phyloP scores from a whole-genome alignment of 1,140 invertebrate genomes.

The Lasaia peninsularis region DNA sequence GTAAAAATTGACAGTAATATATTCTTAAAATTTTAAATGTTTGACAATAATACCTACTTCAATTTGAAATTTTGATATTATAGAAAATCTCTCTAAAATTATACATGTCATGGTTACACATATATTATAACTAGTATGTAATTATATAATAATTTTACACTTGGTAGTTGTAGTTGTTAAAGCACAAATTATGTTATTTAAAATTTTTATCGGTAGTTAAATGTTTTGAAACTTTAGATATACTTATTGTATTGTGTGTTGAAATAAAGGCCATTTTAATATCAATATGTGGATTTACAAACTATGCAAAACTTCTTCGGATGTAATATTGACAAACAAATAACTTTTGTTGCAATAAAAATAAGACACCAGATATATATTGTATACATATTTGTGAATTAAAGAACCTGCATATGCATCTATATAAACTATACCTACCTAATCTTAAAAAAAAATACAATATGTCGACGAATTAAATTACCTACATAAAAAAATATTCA shows the following conservation, averaged over 20 bases:
- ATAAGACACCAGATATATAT: too few relatives aligned
- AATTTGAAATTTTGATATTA: not conserved
- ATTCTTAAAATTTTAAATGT: not conserved
- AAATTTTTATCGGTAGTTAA: slow-evolving; percentile 62
- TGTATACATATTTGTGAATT: too few relatives aligned
- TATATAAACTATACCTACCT: too few relatives aligned
- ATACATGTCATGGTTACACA: not conserved
- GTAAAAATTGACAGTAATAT: not conserved
- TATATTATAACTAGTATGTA: slow-evolving; percentile 41
- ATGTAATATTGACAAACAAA: not conserved
- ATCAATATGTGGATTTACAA: not conserved
- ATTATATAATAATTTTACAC: slow-evolving; percentile 60
- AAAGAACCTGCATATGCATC: too few relatives aligned
- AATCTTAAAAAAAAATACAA: too few relatives aligned
- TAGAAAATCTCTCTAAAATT: not conserved
- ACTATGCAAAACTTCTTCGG: not conserved
- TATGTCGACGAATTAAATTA: too few relatives aligned
- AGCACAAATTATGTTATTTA: slow-evolving; percentile 62
- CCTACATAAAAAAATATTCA: too few relatives aligned
- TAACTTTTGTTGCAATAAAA: not conserved
- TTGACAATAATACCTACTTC: slow-evolving; percentile 17
- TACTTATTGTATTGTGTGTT: slow-evolving; percentile 23
- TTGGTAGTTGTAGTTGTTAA: slow-evolving; percentile 63
- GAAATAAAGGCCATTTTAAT: not conserved
- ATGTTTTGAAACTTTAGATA: slow-evolving; percentile 46